Evolutionary conservation across 1,140 invertebrate genomes (phyloP).

Genomic region (Metopolophium dirhodum): DNA sequence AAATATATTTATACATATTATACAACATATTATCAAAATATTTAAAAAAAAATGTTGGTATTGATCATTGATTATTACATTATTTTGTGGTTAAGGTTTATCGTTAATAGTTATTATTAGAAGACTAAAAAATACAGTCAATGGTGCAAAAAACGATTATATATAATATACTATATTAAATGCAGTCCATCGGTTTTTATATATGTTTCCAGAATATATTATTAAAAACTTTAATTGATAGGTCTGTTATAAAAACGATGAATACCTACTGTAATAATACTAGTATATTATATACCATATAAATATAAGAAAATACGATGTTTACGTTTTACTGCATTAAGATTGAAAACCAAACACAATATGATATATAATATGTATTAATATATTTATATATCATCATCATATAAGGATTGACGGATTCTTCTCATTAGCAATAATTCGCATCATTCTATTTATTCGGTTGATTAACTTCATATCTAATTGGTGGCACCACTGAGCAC

Average conservation of each 20-base stretch:
- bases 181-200: background rate
- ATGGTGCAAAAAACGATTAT: background rate
- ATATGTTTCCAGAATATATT: background rate
- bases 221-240: background rate
- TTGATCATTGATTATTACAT: too few species aligned
- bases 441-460: background rate
- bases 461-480: background rate
- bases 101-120: too few species aligned
- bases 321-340: background rate
- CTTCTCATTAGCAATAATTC: background rate
- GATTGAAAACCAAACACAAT: background rate
- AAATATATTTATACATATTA: background rate
- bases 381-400: background rate
- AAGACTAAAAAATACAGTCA: background rate
- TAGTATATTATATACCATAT: too few species aligned
- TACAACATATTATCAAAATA: too few species aligned
- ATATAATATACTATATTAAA: background rate
- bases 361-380: background rate
- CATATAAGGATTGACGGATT: background rate
- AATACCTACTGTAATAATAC: background rate
- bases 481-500: background rate
- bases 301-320: background rate
- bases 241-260: too few species aligned
- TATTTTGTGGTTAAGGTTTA: too few species aligned
- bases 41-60: too few species aligned